Evolutionary conservation across 1,140 invertebrate species (phyloP).

Genomic region (Charaxes varanes): DNA sequence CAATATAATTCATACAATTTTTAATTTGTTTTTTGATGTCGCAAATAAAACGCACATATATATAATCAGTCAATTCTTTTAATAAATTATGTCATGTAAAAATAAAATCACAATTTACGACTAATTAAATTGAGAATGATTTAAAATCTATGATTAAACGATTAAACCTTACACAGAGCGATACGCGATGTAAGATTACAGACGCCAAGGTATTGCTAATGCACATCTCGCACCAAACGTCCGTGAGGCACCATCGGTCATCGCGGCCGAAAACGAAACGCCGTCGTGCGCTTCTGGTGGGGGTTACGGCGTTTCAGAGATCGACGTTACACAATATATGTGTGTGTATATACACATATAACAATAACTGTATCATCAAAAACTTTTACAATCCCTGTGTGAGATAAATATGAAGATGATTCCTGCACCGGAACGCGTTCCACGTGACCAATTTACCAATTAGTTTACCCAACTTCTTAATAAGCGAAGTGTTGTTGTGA

Average conservation of each 20-base stretch:
- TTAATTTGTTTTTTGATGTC: background rate
- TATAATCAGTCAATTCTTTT: slow-evolving; percentile 34
- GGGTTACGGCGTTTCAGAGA: no score
- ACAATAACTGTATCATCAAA: no score
- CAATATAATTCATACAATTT: no score
- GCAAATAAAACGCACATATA: slow-evolving; percentile 17
- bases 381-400: no score
- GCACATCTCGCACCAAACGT: background rate
- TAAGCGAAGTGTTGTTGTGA: no score
- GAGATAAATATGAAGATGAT: no score
- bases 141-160: slow-evolving; percentile 30
- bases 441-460: no score
- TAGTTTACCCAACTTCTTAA: no score
- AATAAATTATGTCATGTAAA: slow-evolving; percentile 67
- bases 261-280: background rate
- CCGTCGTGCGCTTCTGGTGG: background rate
- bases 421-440: no score
- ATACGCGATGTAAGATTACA: slow-evolving; percentile 17
- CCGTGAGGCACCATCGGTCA: slow-evolving; percentile 2
- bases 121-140: slow-evolving; percentile 29
- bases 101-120: slow-evolving; percentile 47
- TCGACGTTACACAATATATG: no score
- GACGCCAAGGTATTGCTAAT: background rate
- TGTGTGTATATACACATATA: no score
- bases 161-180: slow-evolving; percentile 27